Conservation (phyloP, 2,888 invertebrate genomes). For the Torymus aiolomorphi region DNA sequence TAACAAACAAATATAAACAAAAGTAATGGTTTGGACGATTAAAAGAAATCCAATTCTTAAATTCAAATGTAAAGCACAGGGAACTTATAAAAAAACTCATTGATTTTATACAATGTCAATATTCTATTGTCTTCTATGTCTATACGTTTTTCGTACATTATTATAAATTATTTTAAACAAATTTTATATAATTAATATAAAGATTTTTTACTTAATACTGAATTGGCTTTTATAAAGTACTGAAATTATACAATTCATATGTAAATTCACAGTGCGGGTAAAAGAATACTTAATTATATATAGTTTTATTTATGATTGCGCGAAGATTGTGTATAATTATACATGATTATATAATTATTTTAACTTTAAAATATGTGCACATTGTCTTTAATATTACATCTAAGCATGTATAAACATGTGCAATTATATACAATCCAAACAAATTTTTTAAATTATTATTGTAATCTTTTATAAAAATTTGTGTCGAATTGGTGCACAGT, state of each 20-base stretch:
- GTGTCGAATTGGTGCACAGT: neutral
- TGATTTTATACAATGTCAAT: slow-evolving; percentile 4
- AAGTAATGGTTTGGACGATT: no score
- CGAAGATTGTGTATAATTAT: no score
- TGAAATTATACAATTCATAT: no score
- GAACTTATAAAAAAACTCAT: neutral
- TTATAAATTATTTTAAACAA: neutral
- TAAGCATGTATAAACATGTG: neutral
- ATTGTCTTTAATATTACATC: slow-evolving; percentile 1
- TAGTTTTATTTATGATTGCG: no score
- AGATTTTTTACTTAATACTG: neutral
- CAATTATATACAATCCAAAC: neutral
- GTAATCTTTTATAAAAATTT: slow-evolving; percentile 1
- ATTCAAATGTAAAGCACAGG: no score
- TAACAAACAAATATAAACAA: no score
- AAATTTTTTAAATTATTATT: slow-evolving; percentile 4
- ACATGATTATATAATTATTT: no score
- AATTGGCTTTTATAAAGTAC: no score
- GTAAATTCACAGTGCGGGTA: no score
- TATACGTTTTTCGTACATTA: neutral
- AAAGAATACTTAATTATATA: no score
- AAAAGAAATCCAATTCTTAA: no score
- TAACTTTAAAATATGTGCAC: neutral
- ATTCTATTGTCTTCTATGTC: slow-evolving; percentile 15
- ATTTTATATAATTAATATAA: neutral